These are phyloP conservation scores for Tenodera sinensis DNA, from an alignment of 2,888 invertebrate genomes.

Conservation along the genomic window DNA sequence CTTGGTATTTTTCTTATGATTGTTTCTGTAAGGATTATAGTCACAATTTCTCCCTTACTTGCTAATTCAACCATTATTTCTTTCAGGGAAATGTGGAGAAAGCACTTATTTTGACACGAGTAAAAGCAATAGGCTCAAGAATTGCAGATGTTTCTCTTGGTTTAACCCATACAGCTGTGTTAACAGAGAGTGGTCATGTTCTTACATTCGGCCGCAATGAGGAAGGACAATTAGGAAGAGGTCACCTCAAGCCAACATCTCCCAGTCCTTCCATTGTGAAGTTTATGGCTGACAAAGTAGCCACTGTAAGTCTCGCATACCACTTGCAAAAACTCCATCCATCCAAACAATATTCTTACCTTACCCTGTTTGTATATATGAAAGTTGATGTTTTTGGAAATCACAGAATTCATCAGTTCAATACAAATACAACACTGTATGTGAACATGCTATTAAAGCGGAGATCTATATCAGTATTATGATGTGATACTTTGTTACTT, in stretches of 20 bases:
- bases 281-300: conserved; percentile 42
- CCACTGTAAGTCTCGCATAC: conserved; percentile 42
- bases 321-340: conserved; percentile 39
- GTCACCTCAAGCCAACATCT: conserved; percentile 42
- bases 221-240: conserved; percentile 60
- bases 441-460: no score
- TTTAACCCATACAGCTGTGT: conserved; percentile 56
- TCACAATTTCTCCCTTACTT: background rate
- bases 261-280: conserved; percentile 46
- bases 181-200: conserved; percentile 61
- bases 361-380: background rate
- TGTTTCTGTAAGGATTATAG: no score
- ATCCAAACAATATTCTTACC: no score
- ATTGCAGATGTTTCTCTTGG: conserved; percentile 59
- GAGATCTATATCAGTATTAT: no score
- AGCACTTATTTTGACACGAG: conserved; percentile 43
- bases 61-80: background rate
- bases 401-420: no score
- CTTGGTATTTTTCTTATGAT: no score
- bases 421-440: no score
- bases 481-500: no score
- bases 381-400: conserved; percentile 22
- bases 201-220: conserved; percentile 62
- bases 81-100: conserved; percentile 43
- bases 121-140: conserved; percentile 52